These are phyloP conservation scores for Agraylea sexmaculata DNA, from an alignment of 1,140 invertebrate genomes.

Conservation along the genomic window DNA sequence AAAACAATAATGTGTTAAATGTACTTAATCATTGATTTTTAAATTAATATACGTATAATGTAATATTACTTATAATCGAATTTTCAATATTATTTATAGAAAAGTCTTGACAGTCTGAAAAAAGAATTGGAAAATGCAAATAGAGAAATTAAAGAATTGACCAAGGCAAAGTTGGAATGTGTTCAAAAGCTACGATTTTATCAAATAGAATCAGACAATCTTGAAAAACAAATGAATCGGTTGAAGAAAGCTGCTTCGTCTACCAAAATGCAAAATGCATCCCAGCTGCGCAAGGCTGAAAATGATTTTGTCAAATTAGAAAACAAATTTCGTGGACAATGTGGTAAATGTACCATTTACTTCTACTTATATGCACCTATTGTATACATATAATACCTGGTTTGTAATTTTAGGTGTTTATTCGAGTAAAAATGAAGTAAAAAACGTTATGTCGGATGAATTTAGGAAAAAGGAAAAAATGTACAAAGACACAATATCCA, in stretches of 20 bases:
- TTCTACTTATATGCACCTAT: slow-evolving; percentile 1
- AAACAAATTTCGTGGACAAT: slow-evolving; percentile 9
- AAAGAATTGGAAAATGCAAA: slow-evolving; percentile 6
- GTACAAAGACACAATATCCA: slow-evolving; percentile 19
- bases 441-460: slow-evolving; percentile 10
- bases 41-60: background rate
- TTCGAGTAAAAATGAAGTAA: slow-evolving; percentile 11
- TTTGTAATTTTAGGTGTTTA: slow-evolving; percentile 17
- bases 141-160: too few relatives aligned
- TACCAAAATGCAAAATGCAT: slow-evolving; percentile 11
- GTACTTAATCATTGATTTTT: slow-evolving; percentile 8
- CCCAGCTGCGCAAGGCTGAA: slow-evolving; percentile 9
- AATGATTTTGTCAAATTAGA: slow-evolving; percentile 7
- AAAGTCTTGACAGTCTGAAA: slow-evolving; percentile 9
- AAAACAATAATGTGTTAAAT: slow-evolving; percentile 20
- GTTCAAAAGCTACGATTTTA: slow-evolving; percentile 6
- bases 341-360: slow-evolving; percentile 9
- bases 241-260: slow-evolving; percentile 4
- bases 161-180: slow-evolving; percentile 3
- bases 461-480: slow-evolving; percentile 14
- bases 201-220: slow-evolving; percentile 8
- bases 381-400: background rate
- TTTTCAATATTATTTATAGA: slow-evolving; percentile 1
- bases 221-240: slow-evolving; percentile 5
- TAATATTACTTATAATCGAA: background rate